phyloP scores from a whole-genome alignment of 2,113 vertebrate species.

The Clarias magur region DNA sequence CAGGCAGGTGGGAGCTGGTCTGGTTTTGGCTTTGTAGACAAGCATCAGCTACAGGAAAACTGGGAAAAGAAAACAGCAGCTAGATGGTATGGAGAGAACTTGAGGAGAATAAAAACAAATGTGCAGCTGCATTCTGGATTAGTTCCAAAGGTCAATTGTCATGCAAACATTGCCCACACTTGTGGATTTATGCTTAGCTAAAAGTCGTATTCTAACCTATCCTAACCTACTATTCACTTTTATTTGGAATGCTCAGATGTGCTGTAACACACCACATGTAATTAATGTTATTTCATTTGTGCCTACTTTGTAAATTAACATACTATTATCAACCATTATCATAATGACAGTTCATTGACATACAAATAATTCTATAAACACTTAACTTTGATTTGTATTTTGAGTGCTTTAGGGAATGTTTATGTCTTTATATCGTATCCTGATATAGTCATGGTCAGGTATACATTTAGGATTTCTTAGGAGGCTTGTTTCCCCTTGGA shows the following conservation, averaged over 20 bases:
- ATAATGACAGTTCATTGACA: not conserved
- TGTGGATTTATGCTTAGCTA: not conserved
- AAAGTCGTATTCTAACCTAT: not conserved
- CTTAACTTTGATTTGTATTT: not conserved
- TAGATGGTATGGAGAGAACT: not conserved
- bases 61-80: not conserved
- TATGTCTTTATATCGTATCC: not conserved
- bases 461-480: not conserved
- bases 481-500: not conserved
- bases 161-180: not conserved
- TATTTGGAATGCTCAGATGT: not conserved
- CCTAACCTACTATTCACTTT: not conserved
- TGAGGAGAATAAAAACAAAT: not conserved
- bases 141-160: not conserved
- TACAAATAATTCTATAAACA: not conserved
- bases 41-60: not conserved
- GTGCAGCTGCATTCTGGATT: not conserved
- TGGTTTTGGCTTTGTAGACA: not conserved
- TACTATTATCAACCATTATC: not conserved
- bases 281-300: not conserved
- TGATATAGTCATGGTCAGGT: not conserved
- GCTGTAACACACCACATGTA: not conserved
- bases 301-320: not conserved
- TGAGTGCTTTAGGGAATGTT: not conserved
- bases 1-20: not conserved